Evolutionary conservation across 2,888 invertebrate genomes (phyloP).

Genomic region (Escarpia spicata): DNA sequence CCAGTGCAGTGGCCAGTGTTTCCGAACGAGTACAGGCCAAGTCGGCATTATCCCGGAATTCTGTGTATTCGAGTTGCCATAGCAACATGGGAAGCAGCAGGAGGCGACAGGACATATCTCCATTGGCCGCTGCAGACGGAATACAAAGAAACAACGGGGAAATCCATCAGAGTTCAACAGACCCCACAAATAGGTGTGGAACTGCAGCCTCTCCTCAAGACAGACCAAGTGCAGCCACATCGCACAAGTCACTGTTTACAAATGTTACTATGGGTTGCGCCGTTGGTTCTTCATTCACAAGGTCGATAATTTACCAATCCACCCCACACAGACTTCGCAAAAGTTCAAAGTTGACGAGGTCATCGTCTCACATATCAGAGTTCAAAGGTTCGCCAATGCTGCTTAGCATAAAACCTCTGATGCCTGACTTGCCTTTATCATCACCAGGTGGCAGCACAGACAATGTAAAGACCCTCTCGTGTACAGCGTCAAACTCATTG

Average conservation of each 20-base stretch:
- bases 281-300: background rate
- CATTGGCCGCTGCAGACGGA: background rate
- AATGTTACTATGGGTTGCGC: background rate
- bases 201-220: background rate
- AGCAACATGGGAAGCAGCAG: background rate
- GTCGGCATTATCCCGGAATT: background rate
- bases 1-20: background rate
- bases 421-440: background rate
- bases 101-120: background rate
- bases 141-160: background rate
- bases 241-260: background rate
- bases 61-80: background rate
- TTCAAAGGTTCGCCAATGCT: slow-evolving; percentile 11
- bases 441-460: background rate
- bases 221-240: background rate
- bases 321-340: background rate
- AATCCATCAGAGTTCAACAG: background rate
- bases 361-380: background rate
- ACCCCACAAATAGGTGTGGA: background rate
- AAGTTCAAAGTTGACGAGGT: background rate
- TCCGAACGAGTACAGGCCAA: background rate
- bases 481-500: background rate
- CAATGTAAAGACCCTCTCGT: background rate
- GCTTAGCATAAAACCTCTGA: slow-evolving; percentile 16
- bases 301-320: background rate